A percentile compares a stretch with the other conserved stretches of the same genome.
These are phyloP conservation scores for Chamaea fasciata DNA, from an alignment of 2,113 vertebrate genomes.

Conservation along the genomic window DNA sequence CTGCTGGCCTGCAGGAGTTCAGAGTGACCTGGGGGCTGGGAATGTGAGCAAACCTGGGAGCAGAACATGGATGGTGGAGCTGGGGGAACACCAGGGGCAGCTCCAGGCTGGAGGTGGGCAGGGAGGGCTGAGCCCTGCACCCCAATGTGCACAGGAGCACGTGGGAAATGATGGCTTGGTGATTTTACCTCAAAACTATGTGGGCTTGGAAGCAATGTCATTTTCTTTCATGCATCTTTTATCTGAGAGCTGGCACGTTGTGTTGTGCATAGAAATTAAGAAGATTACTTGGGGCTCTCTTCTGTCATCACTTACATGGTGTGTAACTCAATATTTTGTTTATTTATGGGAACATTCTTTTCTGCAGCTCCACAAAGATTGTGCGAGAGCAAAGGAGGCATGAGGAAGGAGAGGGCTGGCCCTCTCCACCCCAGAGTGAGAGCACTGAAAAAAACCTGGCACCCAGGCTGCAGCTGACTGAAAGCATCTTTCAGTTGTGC, in stretches of 20 bases:
- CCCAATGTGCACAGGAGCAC: background rate
- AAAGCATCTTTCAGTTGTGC: slow-evolving; percentile 14
- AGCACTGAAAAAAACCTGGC: slow-evolving; percentile 51
- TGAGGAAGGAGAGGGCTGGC: slow-evolving; percentile 37
- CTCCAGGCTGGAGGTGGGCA: background rate
- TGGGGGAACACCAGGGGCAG: background rate
- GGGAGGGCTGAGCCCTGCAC: background rate
- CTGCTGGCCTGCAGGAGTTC: background rate
- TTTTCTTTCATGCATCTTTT: slow-evolving; percentile 67
- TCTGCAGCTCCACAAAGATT: slow-evolving; percentile 64
- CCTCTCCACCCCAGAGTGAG: background rate
- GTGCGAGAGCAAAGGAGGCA: slow-evolving; percentile 27
- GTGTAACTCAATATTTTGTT: slow-evolving; percentile 77
- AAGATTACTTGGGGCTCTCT: slow-evolving; percentile 71
- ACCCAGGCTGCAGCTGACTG: background rate
- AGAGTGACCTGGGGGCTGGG: background rate
- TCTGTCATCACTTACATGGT: slow-evolving; percentile 70
- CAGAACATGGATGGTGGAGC: background rate
- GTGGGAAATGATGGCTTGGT: slow-evolving; percentile 5
- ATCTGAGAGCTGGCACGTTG: slow-evolving; percentile 64
- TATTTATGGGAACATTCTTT: slow-evolving; percentile 78
- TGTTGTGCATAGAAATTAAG: slow-evolving; percentile 61
- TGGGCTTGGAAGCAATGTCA: slow-evolving; percentile 54
- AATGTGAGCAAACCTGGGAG: rapidly evolving
- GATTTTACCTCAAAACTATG: slow-evolving; percentile 71